Evolutionary conservation across 2,888 invertebrate species (phyloP).

Genomic region (Catocala fraxini): DNA sequence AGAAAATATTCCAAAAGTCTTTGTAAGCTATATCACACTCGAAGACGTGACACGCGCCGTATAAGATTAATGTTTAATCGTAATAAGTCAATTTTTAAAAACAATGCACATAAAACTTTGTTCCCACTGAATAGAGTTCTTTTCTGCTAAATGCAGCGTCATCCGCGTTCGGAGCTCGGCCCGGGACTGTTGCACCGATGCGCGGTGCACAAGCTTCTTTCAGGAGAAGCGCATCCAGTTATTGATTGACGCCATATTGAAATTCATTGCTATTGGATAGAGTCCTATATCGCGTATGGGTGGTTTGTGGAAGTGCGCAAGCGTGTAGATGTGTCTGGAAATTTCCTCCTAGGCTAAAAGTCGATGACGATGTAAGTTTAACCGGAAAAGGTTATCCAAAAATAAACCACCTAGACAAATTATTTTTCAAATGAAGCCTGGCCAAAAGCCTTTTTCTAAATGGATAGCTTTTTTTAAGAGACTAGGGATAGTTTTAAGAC

Average conservation of each 20-base stretch:
- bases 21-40: background rate
- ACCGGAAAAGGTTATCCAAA: too few relatives aligned
- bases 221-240: slow-evolving; percentile 16
- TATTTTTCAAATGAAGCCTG: too few relatives aligned
- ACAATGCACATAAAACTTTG: background rate
- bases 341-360: background rate
- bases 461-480: too few relatives aligned
- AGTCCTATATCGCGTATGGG: slow-evolving; percentile 1
- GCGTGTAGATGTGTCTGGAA: background rate
- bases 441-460: too few relatives aligned
- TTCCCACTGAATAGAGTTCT: background rate
- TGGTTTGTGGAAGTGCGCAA: background rate
- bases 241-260: slow-evolving; percentile 15
- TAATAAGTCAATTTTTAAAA: background rate
- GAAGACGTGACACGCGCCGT: background rate
- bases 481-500: too few relatives aligned
- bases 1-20: too few relatives aligned
- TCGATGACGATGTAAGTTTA: too few relatives aligned
- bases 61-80: background rate
- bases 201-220: slow-evolving; percentile 7
- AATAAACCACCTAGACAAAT: too few relatives aligned
- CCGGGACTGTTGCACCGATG: slow-evolving; percentile 17
- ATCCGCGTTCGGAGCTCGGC: background rate
- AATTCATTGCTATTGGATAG: slow-evolving; percentile 8
- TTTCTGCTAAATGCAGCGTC: background rate